Base-by-base conservation (phyloP, 2,797 vertebrate genomes). In the Clarias fuscus region DNA sequence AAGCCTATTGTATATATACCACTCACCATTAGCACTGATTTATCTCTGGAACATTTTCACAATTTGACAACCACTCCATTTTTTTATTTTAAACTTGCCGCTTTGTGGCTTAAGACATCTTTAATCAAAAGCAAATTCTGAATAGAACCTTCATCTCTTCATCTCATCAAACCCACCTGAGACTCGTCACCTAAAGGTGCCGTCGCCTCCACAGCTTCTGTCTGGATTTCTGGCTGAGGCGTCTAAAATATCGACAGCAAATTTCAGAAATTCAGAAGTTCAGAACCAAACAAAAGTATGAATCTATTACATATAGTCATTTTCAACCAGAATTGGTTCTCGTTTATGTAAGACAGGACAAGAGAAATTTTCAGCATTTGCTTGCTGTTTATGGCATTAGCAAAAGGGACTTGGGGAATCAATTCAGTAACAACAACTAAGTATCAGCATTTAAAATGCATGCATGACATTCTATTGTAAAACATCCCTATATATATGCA, bases 111-210 rank as follows among this genome's bases (percentile, higher is more conserved):
- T 15, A 58, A 8, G 43, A 53, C 3, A 3, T 48, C 13, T 15
- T 58, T 2, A 58, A 33, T 30, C 2, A 30, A 33, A 77, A 59
- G 3, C 17, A 77, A 77, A 1, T 20, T 30, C 1, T 59, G 53
- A 11, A 59, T 11, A 33, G 11, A 30, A 33, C 6, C 48, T 0
- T 37, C 7, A 37, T 17, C 62, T 17, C 8, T 53, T 15, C 11
- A 72, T 30, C 43, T 73, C 53, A n/a, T 4, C 33, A 80, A 8
- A 82, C 72, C 64, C 80, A 88, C 87, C 80, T 64, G 87, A 72
- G 72, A 15, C 27, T 78, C 15, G 10, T 56, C n/a, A n/a, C n/a
- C 22, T 30, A 27, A 61, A 70, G 61, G 40, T 80, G 68, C 82
- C n/a, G 68, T 76, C 53, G 13, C 53, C 27, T 84, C 81, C 53